Conservation (phyloP, 2,113 vertebrate genomes). For the Onychostoma macrolepis region DNA sequence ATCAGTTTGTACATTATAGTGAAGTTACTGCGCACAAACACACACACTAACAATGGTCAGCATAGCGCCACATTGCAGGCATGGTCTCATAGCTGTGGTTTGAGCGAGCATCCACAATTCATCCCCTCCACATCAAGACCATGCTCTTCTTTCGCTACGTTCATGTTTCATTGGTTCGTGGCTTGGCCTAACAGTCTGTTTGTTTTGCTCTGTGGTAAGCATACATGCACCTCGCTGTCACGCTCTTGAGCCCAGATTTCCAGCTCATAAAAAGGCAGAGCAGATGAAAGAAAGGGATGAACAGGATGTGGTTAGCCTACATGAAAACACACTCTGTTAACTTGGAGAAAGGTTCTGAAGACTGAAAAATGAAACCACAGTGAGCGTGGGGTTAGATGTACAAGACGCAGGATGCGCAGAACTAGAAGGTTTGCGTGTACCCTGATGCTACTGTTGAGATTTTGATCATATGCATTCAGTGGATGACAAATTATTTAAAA, state of each 20-base stretch:
- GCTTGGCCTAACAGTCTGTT: constrained; percentile 16
- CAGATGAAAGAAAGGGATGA: constrained; percentile 18
- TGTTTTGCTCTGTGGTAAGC: not conserved
- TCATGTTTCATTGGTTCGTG: constrained; percentile 17
- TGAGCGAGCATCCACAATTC: constrained; percentile 24
- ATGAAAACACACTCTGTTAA: constrained; percentile 19
- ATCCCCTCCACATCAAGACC: not conserved
- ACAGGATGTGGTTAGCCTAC: constrained; percentile 44
- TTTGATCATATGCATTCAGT: not conserved
- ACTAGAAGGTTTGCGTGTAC: not conserved
- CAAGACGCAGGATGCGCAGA: not conserved
- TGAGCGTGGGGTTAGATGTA: not conserved
- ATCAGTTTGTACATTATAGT: not conserved
- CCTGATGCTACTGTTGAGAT: not conserved
- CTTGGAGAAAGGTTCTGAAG: constrained; percentile 23
- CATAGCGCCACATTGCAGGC: not conserved
- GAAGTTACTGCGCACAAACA: not conserved
- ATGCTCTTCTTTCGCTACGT: not conserved
- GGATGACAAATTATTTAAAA: not conserved
- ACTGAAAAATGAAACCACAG: not conserved
- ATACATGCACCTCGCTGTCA: not conserved
- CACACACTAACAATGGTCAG: not conserved
- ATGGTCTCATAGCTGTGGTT: constrained; percentile 35
- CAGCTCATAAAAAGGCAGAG: not conserved
- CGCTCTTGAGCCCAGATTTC: not conserved